A percentile compares a stretch with the other conserved stretches of the same genome.
Conservation (phyloP, 2,888 invertebrate species). For the Rhamnusium bicolor region DNA sequence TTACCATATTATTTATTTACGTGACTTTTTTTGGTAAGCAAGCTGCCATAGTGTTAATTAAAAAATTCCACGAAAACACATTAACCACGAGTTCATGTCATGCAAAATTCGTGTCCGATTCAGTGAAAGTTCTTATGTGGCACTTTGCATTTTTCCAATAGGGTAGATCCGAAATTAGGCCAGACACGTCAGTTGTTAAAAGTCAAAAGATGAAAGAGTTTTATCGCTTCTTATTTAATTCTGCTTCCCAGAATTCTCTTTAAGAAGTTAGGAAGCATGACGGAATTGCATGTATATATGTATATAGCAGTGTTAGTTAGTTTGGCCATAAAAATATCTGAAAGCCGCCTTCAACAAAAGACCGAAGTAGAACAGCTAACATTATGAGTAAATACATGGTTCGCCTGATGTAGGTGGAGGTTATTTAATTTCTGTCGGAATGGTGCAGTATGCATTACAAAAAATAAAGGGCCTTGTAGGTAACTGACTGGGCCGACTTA, state of each 20-base stretch:
- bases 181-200: constrained; percentile 51
- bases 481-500: background rate
- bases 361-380: constrained; percentile 20
- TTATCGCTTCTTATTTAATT: constrained; percentile 17
- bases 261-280: constrained; percentile 22
- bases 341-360: constrained; percentile 30
- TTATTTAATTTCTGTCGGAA: background rate
- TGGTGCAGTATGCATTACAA: background rate
- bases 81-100: background rate
- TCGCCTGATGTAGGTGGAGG: constrained; percentile 24
- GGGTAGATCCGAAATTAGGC: constrained; percentile 51
- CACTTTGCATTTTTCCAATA: constrained; percentile 43
- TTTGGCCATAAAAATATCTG: constrained; percentile 23
- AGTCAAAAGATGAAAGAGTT: constrained; percentile 30
- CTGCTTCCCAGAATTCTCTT: constrained; percentile 20
- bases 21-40: background rate
- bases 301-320: constrained; percentile 8
- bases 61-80: background rate
- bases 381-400: constrained; percentile 8
- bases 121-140: constrained; percentile 42
- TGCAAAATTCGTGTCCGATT: background rate
- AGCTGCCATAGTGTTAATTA: background rate
- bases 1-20: background rate
- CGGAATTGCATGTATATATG: constrained; percentile 11
- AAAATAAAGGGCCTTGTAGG: background rate